Evolutionary conservation across 1,140 invertebrate genomes (phyloP), one percentile per base, ranked within the genome.

Genomic region (Brachionus manjavacas): DNA sequence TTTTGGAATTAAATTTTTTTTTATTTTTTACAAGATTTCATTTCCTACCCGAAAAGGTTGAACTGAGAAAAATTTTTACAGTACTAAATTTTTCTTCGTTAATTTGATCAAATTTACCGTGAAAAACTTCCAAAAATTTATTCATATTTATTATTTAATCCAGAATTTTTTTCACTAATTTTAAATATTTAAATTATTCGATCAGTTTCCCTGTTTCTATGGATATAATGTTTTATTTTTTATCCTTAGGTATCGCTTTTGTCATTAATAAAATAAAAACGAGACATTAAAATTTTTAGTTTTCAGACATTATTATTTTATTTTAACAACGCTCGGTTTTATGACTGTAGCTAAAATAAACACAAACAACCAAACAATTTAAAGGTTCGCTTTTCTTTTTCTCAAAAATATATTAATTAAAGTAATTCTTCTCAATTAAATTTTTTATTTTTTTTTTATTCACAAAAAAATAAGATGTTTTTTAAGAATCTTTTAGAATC

Each of bases 41-140:
- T 46, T 46, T 25, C 16, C 9, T 76, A 83, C 81, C 81, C n/a
- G 81, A n/a, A 49, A 83, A 83, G 31, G 81, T 83, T 46, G 81
- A 83, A 55, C 81, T 83, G 3, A 83, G 14, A 43, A 83, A 83
- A 23, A 83, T 68, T 70, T 52, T 55, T 1, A 83, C 39, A 8
- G 31, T 25, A 11, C 70, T 83, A 16, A 64, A 83, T 12, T 64
- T 68, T 64, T 81, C 79, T 23, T 81, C 35, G 11, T 4, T 11
- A 31, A 81, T 81, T 9, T 35, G n/a, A 9, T 68, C 41, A 25
- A 81, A 81, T 9, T 64, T 68, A 23, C 79, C 79, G 7, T 31
- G 20, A 16, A 64, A 64, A 23, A 81, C 35, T 1, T 72, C 35
- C 6, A 41, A 39, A 72, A 28, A 31, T 12, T 11, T 4, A 16